Conservation (phyloP, 1,140 invertebrate species). For the Drosophila lini region DNA sequence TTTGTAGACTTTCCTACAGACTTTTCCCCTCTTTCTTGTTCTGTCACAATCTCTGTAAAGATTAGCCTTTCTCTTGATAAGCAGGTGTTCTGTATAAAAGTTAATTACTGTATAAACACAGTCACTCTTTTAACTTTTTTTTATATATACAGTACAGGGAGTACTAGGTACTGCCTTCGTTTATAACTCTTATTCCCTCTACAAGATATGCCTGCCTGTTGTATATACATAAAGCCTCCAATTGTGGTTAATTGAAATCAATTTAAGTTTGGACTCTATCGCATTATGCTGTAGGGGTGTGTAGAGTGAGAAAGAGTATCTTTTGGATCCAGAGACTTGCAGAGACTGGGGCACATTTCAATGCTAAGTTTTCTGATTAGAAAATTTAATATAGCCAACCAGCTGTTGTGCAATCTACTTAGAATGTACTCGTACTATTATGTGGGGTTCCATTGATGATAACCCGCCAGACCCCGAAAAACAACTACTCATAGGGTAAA, state of each 20-base stretch:
- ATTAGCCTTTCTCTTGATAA: constrained; percentile 43
- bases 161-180: constrained; percentile 8
- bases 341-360: constrained; percentile 36
- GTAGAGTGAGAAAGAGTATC: not conserved
- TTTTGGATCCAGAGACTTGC: not conserved
- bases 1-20: not conserved
- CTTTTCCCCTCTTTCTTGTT: not conserved
- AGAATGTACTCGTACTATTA: not conserved
- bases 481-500: not conserved
- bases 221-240: constrained; percentile 21
- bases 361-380: constrained; percentile 59
- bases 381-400: constrained; percentile 25
- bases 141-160: not conserved
- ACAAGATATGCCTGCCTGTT: constrained; percentile 16
- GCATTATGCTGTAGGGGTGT: constrained; percentile 26
- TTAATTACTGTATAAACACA: constrained; percentile 30
- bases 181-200: constrained; percentile 4
- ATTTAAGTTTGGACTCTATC: constrained; percentile 65
- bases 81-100: constrained; percentile 25
- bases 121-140: not conserved
- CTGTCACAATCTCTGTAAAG: constrained; percentile 10
- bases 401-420: constrained; percentile 46
- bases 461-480: constrained; percentile 42
- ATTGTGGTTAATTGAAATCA: constrained; percentile 72
- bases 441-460: constrained; percentile 26